phyloP scores from a whole-genome alignment of 2,797 vertebrate species.

The Xiphorhynchus erythropygius region DNA sequence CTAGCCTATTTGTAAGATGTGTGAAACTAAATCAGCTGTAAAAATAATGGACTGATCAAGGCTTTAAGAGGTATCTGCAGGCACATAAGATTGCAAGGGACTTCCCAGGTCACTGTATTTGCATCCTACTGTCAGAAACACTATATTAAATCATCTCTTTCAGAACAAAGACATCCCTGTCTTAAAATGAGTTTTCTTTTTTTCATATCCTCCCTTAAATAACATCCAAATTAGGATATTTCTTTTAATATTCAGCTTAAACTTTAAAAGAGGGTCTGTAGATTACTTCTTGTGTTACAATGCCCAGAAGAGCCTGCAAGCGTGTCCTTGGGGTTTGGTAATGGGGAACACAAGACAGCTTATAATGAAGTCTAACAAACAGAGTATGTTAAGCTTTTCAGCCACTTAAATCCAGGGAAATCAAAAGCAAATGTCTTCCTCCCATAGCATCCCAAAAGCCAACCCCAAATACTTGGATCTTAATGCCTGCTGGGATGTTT shows the following conservation, averaged over 20 bases:
- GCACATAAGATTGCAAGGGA: background rate
- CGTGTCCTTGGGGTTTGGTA: background rate
- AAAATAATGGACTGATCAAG: background rate
- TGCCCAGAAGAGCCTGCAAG: background rate
- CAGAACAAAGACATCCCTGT: background rate
- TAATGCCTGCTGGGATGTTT: constrained; percentile 18
- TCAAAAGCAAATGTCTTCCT: constrained; percentile 62
- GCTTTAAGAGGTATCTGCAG: background rate
- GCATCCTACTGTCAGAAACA: background rate
- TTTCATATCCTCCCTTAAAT: background rate
- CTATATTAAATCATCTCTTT: background rate
- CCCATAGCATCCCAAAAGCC: constrained; percentile 16
- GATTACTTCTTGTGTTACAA: background rate
- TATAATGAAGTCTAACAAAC: constrained; percentile 25
- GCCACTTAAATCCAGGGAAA: constrained; percentile 50
- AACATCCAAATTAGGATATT: background rate
- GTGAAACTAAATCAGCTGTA: background rate
- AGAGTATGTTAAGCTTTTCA: constrained; percentile 35
- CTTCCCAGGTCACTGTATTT: background rate
- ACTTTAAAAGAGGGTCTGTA: background rate
- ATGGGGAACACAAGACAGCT: background rate
- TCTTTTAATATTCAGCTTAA: background rate
- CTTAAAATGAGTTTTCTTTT: background rate
- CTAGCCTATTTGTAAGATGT: background rate
- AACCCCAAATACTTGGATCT: constrained; percentile 24